Evolutionary conservation across 2,888 invertebrate species (phyloP).

Genomic region (Nomada goodeniana): DNA sequence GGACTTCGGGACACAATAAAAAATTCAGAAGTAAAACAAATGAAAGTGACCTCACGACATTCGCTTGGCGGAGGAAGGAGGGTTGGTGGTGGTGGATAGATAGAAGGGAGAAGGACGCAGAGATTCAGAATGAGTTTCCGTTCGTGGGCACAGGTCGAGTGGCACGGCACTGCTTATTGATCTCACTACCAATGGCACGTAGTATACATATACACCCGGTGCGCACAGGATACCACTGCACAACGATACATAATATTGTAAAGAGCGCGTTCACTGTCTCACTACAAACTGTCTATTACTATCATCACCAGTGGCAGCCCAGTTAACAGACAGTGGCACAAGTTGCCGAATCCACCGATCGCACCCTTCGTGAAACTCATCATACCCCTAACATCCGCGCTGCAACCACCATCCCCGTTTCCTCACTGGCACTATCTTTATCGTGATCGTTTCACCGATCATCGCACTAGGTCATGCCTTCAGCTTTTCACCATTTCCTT

Average conservation of each 20-base stretch:
- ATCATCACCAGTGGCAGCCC: slow-evolving; percentile 39
- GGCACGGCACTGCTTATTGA: slow-evolving; percentile 84
- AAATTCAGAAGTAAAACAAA: slow-evolving; percentile 40
- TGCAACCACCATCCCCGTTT: slow-evolving; percentile 12
- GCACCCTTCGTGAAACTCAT: slow-evolving; percentile 22
- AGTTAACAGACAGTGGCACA: slow-evolving; percentile 24
- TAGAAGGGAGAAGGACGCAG: slow-evolving; percentile 27
- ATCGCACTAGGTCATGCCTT: not conserved
- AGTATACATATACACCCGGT: slow-evolving; percentile 79
- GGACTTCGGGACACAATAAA: not conserved
- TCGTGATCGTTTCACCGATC: not conserved
- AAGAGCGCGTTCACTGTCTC: slow-evolving; percentile 59
- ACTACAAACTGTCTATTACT: slow-evolving; percentile 42
- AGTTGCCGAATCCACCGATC: slow-evolving; percentile 35
- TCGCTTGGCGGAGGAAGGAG: not conserved
- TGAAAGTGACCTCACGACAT: slow-evolving; percentile 23
- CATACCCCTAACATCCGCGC: slow-evolving; percentile 20
- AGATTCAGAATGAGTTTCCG: slow-evolving; percentile 61
- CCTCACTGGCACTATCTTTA: slow-evolving; percentile 29
- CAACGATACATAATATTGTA: slow-evolving; percentile 51
- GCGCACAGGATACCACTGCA: slow-evolving; percentile 77
- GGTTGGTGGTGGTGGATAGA: not conserved
- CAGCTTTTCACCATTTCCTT: not conserved
- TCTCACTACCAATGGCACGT: slow-evolving; percentile 81
- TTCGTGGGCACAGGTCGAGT: slow-evolving; percentile 66